Evolutionary conservation across 2,113 vertebrate species (phyloP).

Genomic region (Engystomops pustulosus): DNA sequence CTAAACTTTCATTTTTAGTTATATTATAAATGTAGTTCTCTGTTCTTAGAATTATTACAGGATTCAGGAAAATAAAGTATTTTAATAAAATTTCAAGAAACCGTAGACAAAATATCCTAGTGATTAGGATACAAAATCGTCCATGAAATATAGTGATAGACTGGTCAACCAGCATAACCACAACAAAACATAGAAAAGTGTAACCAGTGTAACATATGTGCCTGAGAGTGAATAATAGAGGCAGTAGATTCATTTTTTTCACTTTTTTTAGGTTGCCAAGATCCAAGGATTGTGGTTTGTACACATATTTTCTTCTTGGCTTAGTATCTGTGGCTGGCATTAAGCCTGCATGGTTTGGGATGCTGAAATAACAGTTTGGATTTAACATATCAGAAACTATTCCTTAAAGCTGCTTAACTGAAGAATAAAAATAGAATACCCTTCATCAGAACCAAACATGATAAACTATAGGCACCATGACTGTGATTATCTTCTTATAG

Average conservation of each 20-base stretch:
- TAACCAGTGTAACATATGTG: constrained; percentile 20
- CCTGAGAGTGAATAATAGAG: constrained; percentile 3
- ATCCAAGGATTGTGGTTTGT: constrained; percentile 24
- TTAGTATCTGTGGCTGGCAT: background rate
- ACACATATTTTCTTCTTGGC: constrained; percentile 34
- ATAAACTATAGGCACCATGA: background rate
- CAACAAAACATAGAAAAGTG: constrained; percentile 20
- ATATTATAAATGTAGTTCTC: background rate
- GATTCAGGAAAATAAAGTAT: constrained; percentile 4
- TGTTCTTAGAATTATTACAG: background rate
- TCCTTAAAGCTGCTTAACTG: background rate
- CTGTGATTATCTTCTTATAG: no score
- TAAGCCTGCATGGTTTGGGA: background rate
- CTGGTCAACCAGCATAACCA: constrained; percentile 26
- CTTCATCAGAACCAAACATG: no score
- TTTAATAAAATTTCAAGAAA: background rate
- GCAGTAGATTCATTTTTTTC: background rate
- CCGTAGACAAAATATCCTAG: no score
- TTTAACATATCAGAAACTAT: constrained; percentile 9
- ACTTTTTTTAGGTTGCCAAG: background rate
- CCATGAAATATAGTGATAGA: constrained; percentile 8
- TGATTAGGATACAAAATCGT: background rate
- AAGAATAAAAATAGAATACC: constrained; percentile 25
- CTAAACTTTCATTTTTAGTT: background rate
- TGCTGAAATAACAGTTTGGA: constrained; percentile 23